These are phyloP conservation scores for Botia almorhae DNA, from an alignment of 2,797 vertebrate genomes.

Conservation along the genomic window DNA sequence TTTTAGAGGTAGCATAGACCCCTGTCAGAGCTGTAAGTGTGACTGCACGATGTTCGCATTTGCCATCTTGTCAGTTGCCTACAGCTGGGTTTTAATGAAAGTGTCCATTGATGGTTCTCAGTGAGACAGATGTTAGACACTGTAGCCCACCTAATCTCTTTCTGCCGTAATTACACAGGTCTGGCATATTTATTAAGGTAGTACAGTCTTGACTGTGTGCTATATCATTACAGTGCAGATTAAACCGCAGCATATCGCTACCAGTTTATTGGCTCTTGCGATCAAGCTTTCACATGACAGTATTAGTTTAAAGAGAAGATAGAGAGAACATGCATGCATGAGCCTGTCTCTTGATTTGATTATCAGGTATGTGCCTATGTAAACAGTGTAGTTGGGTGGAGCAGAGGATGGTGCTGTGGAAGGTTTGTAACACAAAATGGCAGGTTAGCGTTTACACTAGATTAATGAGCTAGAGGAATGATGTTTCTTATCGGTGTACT, in stretches of 20 bases:
- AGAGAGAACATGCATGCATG: slow-evolving; percentile 4
- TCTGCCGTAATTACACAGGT: slow-evolving; percentile 53
- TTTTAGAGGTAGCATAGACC: too few species aligned
- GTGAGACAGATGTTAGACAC: slow-evolving; percentile 52
- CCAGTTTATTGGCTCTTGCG: neutral
- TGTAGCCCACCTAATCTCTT: slow-evolving; percentile 43
- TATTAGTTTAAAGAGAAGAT: slow-evolving; percentile 11
- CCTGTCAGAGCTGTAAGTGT: too few species aligned
- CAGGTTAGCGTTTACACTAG: slow-evolving; percentile 63
- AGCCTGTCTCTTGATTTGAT: slow-evolving; percentile 20
- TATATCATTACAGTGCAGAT: slow-evolving; percentile 48
- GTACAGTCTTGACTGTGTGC: slow-evolving; percentile 29
- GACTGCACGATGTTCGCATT: slow-evolving; percentile 25
- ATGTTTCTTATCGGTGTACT: slow-evolving; percentile 61
- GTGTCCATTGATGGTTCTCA: slow-evolving; percentile 58
- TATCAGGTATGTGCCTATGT: slow-evolving; percentile 24
- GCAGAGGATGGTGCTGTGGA: slow-evolving; percentile 1
- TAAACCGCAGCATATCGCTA: slow-evolving; percentile 17
- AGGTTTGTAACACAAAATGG: slow-evolving; percentile 42
- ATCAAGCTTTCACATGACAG: neutral
- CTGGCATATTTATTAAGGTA: slow-evolving; percentile 59
- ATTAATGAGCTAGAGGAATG: slow-evolving; percentile 63
- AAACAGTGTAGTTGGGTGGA: slow-evolving; percentile 22
- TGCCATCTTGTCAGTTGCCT: slow-evolving; percentile 37
- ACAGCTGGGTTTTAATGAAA: slow-evolving; percentile 60